A percentile compares a stretch with the other conserved stretches of the same genome.
Conservation (phyloP, 2,888 invertebrate species). For the Cyclophora albipunctata region DNA sequence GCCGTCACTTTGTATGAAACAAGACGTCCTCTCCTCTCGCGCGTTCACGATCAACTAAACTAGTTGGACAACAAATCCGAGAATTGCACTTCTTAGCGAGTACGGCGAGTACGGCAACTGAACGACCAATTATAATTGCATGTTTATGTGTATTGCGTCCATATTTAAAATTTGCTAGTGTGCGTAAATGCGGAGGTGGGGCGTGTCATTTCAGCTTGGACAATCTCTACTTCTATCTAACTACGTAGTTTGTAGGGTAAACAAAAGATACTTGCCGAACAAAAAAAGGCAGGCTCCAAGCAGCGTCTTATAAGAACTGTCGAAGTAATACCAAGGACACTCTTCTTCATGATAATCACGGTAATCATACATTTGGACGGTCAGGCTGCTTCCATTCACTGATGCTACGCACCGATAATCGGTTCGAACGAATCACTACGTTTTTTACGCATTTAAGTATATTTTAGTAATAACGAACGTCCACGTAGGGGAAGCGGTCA, state of each 20-base stretch:
- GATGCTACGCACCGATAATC: constrained; percentile 41
- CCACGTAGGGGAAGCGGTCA: constrained; percentile 55
- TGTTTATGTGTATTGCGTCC: no score
- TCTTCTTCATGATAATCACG: constrained; percentile 44
- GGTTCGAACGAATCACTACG: constrained; percentile 19
- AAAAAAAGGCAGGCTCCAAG: constrained; percentile 70
- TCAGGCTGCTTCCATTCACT: constrained; percentile 27
- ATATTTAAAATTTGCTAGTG: no score
- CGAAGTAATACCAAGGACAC: constrained; percentile 73
- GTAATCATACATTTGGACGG: constrained; percentile 43
- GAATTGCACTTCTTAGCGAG: no score
- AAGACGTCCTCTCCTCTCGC: no score
- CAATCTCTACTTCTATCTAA: neutral
- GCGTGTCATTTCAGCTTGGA: no score
- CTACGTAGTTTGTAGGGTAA: neutral
- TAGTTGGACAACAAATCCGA: no score
- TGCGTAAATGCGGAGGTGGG: no score
- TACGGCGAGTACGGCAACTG: no score
- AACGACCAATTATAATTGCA: no score
- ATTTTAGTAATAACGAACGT: constrained; percentile 41
- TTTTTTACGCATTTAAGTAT: constrained; percentile 42
- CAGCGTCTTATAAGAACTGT: constrained; percentile 69
- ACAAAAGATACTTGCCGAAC: constrained; percentile 56
- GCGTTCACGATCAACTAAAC: no score
- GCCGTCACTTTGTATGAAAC: no score